These are phyloP conservation scores for Stegostoma tigrinum DNA, from an alignment of 2,113 vertebrate genomes.

Conservation along the genomic window DNA sequence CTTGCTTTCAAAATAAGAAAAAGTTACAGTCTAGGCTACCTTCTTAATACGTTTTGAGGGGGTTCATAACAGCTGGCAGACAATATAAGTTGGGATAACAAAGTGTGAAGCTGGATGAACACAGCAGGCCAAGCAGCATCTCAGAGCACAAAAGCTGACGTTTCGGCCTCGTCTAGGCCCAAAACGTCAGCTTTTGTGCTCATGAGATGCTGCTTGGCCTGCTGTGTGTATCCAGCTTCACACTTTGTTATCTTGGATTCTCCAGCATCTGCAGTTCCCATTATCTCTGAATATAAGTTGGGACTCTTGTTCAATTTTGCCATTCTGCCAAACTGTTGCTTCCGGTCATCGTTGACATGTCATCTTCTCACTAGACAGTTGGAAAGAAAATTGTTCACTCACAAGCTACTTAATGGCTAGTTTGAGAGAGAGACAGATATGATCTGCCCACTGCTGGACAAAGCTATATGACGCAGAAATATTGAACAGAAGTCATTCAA, in stretches of 20 bases:
- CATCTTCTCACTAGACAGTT: background rate
- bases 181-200: too few relatives aligned
- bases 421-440: background rate
- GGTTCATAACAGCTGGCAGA: background rate
- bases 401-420: background rate
- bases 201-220: too few relatives aligned
- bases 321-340: background rate
- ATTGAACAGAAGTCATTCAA: background rate
- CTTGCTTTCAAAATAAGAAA: too few relatives aligned
- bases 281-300: background rate
- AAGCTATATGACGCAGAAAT: background rate
- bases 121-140: too few relatives aligned
- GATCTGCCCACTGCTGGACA: background rate
- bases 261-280: too few relatives aligned
- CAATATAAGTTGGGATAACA: background rate
- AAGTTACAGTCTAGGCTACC: too few relatives aligned
- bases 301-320: background rate
- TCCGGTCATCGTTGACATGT: background rate
- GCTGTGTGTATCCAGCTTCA: too few relatives aligned
- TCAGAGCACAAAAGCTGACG: too few relatives aligned
- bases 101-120: too few relatives aligned
- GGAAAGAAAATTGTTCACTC: background rate
- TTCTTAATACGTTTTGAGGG: too few relatives aligned
- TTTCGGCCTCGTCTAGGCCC: too few relatives aligned
- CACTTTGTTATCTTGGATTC: too few relatives aligned